Conservation (phyloP, 1,140 invertebrate genomes). For the Pseudomyrmex gracilis region DNA sequence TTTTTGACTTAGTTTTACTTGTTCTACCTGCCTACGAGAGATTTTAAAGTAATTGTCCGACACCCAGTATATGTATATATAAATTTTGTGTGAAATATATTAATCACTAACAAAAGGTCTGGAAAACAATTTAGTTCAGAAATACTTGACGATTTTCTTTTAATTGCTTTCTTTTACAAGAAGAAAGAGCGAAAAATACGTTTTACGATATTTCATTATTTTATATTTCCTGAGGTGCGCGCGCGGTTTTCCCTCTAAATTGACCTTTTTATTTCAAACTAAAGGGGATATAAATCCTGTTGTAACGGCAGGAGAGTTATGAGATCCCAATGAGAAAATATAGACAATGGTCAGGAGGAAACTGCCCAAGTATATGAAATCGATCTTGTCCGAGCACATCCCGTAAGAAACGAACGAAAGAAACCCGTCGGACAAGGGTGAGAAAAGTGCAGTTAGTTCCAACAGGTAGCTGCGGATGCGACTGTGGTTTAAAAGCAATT, state of each 20-base stretch:
- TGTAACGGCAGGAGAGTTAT: conserved; percentile 26
- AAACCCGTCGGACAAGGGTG: conserved; percentile 41
- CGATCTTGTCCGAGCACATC: conserved; percentile 47
- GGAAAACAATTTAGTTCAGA: background rate
- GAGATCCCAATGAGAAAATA: conserved; percentile 29
- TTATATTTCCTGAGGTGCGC: background rate
- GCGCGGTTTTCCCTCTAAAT: background rate
- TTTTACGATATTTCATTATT: background rate
- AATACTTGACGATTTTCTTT: conserved; percentile 16
- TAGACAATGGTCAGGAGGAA: conserved; percentile 23
- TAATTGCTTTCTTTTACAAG: background rate
- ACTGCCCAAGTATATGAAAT: conserved; percentile 42
- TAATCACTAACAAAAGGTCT: background rate
- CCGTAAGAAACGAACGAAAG: conserved; percentile 47
- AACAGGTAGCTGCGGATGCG: conserved; percentile 59
- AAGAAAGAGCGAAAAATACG: background rate
- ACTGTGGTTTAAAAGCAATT: conserved; percentile 59
- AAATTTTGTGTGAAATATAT: background rate
- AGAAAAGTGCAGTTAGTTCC: conserved; percentile 57
- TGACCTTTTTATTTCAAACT: conserved; percentile 16
- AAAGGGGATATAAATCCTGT: conserved; percentile 20
- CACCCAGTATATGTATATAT: background rate
- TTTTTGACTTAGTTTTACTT: too few species aligned
- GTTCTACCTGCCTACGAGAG: too few species aligned
- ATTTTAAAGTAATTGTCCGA: too few species aligned